phyloP scores from a whole-genome alignment of 2,113 vertebrate species.

The Oncorhynchus keta region DNA sequence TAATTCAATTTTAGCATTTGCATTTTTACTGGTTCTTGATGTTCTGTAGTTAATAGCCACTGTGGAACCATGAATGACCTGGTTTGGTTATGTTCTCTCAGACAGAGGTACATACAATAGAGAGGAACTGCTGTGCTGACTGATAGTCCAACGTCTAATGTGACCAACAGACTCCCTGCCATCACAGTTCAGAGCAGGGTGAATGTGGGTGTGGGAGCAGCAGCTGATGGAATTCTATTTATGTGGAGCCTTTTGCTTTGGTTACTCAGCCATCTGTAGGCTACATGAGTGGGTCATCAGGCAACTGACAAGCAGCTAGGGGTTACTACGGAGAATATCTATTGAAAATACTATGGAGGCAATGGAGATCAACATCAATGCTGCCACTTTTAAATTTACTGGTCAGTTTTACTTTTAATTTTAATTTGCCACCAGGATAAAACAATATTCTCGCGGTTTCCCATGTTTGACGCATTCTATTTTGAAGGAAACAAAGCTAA shows the following conservation, averaged over 20 bases:
- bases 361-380: neutral
- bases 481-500: neutral
- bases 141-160: neutral
- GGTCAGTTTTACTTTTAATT: neutral
- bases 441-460: neutral
- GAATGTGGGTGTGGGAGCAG: neutral
- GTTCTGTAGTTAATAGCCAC: neutral
- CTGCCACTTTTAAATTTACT: neutral
- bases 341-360: too few species aligned
- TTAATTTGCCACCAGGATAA: neutral
- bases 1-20: neutral
- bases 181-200: neutral
- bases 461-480: neutral
- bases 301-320: neutral
- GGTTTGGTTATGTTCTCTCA: neutral
- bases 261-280: neutral
- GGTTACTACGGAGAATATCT: neutral
- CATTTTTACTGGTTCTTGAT: neutral
- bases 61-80: neutral
- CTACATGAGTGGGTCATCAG: neutral
- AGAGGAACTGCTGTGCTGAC: neutral
- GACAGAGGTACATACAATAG: neutral
- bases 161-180: neutral
- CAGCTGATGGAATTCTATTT: neutral
- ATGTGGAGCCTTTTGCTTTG: neutral